Percentiles rank a stretch among this genome's conserved stretches.
phyloP scores from a whole-genome alignment of 2,888 invertebrate genomes.

The Parnassius mnemosyne region DNA sequence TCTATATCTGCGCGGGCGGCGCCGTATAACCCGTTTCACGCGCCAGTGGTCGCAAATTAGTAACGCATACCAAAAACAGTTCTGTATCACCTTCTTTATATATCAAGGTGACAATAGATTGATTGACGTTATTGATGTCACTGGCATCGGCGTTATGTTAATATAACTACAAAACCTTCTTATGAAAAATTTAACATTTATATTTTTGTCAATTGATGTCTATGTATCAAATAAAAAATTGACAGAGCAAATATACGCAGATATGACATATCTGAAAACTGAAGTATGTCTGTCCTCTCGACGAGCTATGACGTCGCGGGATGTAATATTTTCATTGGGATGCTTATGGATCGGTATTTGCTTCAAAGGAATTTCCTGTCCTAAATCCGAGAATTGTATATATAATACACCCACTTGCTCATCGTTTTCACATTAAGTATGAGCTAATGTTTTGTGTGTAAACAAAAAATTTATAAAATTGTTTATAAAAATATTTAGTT shows the following conservation, averaged over 20 bases:
- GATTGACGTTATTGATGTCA: conserved; percentile 8
- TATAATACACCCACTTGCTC: conserved; percentile 50
- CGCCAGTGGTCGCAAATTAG: conserved; percentile 68
- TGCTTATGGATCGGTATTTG: conserved; percentile 56
- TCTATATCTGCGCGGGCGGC: conserved; percentile 71
- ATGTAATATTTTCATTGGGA: conserved; percentile 64
- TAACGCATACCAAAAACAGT: conserved; percentile 43
- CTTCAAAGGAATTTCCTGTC: conserved; percentile 75
- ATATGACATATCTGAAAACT: conserved; percentile 44
- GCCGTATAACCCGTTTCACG: conserved; percentile 79
- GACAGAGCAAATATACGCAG: conserved; percentile 25
- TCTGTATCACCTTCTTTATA: conserved; percentile 34
- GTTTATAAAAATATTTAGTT: no score
- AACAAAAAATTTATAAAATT: background rate
- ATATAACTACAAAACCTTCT: background rate
- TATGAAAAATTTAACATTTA: no score
- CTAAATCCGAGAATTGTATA: conserved; percentile 60
- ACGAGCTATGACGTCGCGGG: conserved; percentile 46
- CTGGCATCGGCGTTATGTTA: conserved; percentile 1
- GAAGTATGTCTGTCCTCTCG: conserved; percentile 32
- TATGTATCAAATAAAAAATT: no score
- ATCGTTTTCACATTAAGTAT: conserved; percentile 18
- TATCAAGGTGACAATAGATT: conserved; percentile 28
- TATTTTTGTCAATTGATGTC: no score
- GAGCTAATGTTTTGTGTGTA: conserved; percentile 13